phyloP scores from a whole-genome alignment of 2,888 invertebrate species.

The Drosophila anomalipes region DNA sequence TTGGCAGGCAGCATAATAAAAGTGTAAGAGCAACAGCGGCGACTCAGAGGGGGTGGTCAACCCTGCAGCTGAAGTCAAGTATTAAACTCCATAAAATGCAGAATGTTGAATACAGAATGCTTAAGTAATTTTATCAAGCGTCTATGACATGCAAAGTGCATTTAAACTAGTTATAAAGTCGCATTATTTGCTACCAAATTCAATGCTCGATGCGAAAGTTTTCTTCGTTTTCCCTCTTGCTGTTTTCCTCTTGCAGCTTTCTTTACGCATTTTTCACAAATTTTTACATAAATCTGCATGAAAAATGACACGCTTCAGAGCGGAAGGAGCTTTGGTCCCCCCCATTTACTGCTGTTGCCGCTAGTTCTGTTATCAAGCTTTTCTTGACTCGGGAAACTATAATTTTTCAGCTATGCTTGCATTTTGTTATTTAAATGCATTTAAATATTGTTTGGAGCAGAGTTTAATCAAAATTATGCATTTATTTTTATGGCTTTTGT shows the following conservation, averaged over 20 bases:
- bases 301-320: conserved; percentile 57
- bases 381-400: conserved; percentile 32
- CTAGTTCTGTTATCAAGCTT: conserved; percentile 42
- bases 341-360: not conserved
- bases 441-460: conserved; percentile 4
- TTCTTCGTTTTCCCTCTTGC: conserved; percentile 27
- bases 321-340: not conserved
- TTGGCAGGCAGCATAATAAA: conserved; percentile 59
- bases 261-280: conserved; percentile 58
- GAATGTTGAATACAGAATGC: conserved; percentile 32
- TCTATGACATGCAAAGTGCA: conserved; percentile 76
- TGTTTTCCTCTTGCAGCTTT: conserved; percentile 46
- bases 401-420: conserved; percentile 26
- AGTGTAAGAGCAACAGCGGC: conserved; percentile 29
- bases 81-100: conserved; percentile 39
- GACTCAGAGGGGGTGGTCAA: not conserved
- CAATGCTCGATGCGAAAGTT: conserved; percentile 66
- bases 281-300: conserved; percentile 76
- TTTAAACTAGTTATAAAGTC: conserved; percentile 79
- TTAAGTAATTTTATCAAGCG: conserved; percentile 62
- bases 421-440: conserved; percentile 25
- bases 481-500: conserved; percentile 5
- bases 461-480: conserved; percentile 11
- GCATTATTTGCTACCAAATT: conserved; percentile 77
- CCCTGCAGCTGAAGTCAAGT: conserved; percentile 43